Base-by-base conservation (phyloP, 2,113 vertebrate species). In the Hypanus sabinus region DNA sequence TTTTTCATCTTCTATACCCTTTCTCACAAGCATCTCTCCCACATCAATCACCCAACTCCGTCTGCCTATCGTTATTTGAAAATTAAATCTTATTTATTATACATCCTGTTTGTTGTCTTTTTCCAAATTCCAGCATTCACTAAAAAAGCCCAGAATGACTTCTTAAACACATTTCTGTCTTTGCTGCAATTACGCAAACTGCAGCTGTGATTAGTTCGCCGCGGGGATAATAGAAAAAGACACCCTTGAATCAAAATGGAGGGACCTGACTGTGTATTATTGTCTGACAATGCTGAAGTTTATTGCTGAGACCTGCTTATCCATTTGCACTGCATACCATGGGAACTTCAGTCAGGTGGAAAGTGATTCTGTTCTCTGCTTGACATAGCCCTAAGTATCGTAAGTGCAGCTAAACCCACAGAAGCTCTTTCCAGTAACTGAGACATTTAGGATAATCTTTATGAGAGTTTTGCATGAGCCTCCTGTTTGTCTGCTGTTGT, bases 231-330 rank as follows among this genome's bases (percentile, higher is more conserved):
- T 97, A 98, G 98, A 99, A 98, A 99, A 98, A 98, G 98, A 98
- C 98, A 99, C 98, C 98, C 98, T 99, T 99, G 98, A 99, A 98
- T 99, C 98, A 97, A 98, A 99, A 99, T 98, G 98, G 97, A 97
- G 97, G 97, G 98, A 98, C 98, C 98, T 98, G 98, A 98, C 98
- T 97, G 97, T 97, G 98, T 98, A 99, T 99, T 99, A 98, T 98
- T 96, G 98, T 96, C 96, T 97, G 97, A 99, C 99, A 99, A 99
- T 98, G 98, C 97, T 96, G 96, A 97, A 99, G 98, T 99, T 99
- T 99, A 99, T 99, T 99, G 98, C 99, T 97, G 98, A 98, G 98
- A 98, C 98, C 98, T 99, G 98, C 98, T 99, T 99, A 98, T 98
- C 97, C 97, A 97, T 97, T 96, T 98, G 98, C 98, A 98, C 96